Base-by-base conservation (phyloP, 2,888 invertebrate genomes). In the Halocaridina rubra region DNA sequence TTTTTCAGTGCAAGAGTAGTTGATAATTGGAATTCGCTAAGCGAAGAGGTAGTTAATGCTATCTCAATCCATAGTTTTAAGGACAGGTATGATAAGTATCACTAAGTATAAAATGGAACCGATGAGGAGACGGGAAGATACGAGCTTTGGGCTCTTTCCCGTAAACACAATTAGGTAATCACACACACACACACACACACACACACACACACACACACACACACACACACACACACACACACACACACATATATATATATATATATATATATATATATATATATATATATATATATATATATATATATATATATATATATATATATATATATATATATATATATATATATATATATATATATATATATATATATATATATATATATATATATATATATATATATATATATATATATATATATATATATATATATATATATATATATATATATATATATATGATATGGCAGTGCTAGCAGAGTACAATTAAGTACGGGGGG, bases 351-450 rank as follows among this genome's bases (percentile, higher is more conserved):
- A 72, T 72, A 81, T 59, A 74, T 72, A 74, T 81, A 74, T 75
- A 81, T 81, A 80, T 81, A 81, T 57, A 81, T 75, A 81, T 75
- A 81, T 74, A 74, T 81, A 76, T 53, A 81, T 59, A 74, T 81
- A 81, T 75, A 59, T 74, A 81, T 75, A 74, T 81, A 74, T 81
- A 81, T 29, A 81, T 75, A 81, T 53, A 81, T 27, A 74, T 81
- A 81, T 81, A 81, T 74, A 81, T 81, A 81, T 57, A 81, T 75
- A 81, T 81, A 81, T 81, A 81, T 57, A 81, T 81, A 81, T 81
- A 81, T 74, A 81, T 75, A 81, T 75, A 81, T 80, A 81, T 75
- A 81, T 81, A 81, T 81, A 81, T 75, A 81, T 57, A 81, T 53
- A 81, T 75, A 75, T 57, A 81, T 75, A 81, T 75, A 81, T 75